These are phyloP conservation scores for Corythornis vintsioides DNA, from an alignment of 2,113 vertebrate species.

Conservation along the genomic window DNA sequence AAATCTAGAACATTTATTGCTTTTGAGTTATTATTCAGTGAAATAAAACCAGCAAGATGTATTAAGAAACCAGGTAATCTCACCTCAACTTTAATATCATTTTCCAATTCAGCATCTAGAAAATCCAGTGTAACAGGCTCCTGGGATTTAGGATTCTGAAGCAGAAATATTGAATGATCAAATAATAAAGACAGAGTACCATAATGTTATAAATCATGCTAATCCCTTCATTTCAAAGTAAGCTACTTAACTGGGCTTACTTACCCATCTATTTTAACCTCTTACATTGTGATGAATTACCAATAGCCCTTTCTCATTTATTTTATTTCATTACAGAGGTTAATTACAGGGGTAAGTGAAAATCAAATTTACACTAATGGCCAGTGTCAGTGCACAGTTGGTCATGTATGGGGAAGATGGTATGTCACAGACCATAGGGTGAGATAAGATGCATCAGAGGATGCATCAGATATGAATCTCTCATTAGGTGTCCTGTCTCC, in stretches of 20 bases:
- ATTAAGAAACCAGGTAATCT: neutral
- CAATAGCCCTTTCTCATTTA: neutral
- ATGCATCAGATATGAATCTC: neutral
- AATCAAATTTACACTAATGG: neutral
- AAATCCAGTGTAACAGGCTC: conserved; percentile 97
- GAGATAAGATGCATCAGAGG: neutral
- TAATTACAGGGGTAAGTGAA: neutral
- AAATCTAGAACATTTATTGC: neutral
- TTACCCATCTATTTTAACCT: conserved; percentile 39
- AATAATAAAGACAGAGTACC: conserved; percentile 17
- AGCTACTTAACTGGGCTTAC: conserved; percentile 18
- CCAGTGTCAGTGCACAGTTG: neutral
- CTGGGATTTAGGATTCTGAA: conserved; percentile 98
- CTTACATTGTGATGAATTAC: neutral
- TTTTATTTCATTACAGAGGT: neutral
- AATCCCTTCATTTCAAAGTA: neutral
- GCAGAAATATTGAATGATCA: conserved; percentile 48
- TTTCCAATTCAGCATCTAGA: conserved; percentile 94
- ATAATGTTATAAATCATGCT: neutral
- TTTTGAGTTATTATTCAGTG: neutral
- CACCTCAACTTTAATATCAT: conserved; percentile 97
- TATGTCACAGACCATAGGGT: neutral
- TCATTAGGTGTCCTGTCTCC: neutral
- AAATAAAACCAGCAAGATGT: neutral
- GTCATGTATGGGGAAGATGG: neutral